Evolutionary conservation across 2,113 vertebrate species (phyloP), one percentile per base, ranked within the genome.

Genomic region (Desmodus rotundus): DNA sequence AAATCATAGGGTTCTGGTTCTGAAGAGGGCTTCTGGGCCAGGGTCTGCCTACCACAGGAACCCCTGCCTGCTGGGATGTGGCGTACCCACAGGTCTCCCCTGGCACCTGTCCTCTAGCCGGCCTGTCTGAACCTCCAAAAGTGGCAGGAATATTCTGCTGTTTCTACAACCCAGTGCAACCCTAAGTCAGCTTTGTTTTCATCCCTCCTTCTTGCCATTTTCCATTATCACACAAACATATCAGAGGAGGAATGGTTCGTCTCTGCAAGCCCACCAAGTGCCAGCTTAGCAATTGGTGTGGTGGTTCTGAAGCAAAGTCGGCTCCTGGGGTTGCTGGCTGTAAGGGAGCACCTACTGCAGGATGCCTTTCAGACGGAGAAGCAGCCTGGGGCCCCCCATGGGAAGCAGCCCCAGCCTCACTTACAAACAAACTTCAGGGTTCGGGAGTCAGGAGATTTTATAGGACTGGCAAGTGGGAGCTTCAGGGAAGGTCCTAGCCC

Each of bases 271-370:
- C 33, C 12, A 17, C 70, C 28, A 65, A 47, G 38, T 2, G 4
- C 72, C 50, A 33, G 20, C 63, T 68, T 68, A 11, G 20, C 43
- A 2, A 16, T 26, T 9, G 8, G 24, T 45, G 20, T 2, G 6
- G 43, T 4, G 1, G 10, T 15, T 77, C 50, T 84, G 28, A 41
- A 45, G 61, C 41, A n/a, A 45, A 84, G 43, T 10, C 16, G 22
- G 22, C 61, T 31, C 31, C 54, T 82, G 28, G 56, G 52, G 52
- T 38, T 61, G n/a, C 38, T 78, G 38, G 67, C 24, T 43, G 70
- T 28, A 4, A 2, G 4, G 54, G 41, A 61, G 26, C 24, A 7
- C n/a, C 20, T 1, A 0, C 7, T 1, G 4, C n/a, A 12, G n/a
- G n/a, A 20, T 17, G 15, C 22, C 76, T 87, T 16, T 58, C 36